Conservation (phyloP, 2,888 invertebrate species). For the Stenodema calcarata region DNA sequence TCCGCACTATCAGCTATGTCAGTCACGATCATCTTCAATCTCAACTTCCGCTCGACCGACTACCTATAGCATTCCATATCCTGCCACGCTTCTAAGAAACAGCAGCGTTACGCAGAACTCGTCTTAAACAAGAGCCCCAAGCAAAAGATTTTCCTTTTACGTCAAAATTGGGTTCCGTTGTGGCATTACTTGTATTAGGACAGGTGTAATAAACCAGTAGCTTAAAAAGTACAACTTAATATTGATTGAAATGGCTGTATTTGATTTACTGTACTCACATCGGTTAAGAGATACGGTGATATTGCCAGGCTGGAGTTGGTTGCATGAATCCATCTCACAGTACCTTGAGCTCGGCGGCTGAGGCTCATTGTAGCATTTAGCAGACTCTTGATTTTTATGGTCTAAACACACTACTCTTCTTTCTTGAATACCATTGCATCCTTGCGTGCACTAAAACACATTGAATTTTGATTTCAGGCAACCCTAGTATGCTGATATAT, state of each 20-base stretch:
- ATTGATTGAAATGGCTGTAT: not conserved
- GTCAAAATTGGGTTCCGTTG: too few species aligned
- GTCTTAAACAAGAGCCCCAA: not conserved
- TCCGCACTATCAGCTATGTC: not conserved
- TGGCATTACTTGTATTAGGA: too few species aligned
- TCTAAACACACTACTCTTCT: conserved; percentile 26
- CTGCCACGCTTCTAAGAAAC: not conserved
- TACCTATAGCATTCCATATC: not conserved
- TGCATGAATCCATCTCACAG: conserved; percentile 10
- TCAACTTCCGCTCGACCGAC: not conserved
- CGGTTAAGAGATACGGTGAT: not conserved
- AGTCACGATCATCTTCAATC: conserved; percentile 2
- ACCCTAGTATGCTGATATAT: too few species aligned
- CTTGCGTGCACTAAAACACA: conserved; percentile 17
- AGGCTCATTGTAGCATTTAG: conserved; percentile 7
- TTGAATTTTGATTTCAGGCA: too few species aligned
- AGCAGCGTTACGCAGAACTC: not conserved
- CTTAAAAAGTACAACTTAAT: not conserved
- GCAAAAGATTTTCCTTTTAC: not conserved
- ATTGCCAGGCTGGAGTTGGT: conserved; percentile 2
- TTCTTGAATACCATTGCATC: conserved; percentile 5
- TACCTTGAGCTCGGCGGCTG: not conserved
- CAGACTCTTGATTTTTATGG: not conserved
- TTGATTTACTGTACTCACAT: not conserved
- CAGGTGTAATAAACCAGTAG: too few species aligned